phyloP scores from a whole-genome alignment of 2,113 vertebrate genomes.

The Gavialis gangeticus region DNA sequence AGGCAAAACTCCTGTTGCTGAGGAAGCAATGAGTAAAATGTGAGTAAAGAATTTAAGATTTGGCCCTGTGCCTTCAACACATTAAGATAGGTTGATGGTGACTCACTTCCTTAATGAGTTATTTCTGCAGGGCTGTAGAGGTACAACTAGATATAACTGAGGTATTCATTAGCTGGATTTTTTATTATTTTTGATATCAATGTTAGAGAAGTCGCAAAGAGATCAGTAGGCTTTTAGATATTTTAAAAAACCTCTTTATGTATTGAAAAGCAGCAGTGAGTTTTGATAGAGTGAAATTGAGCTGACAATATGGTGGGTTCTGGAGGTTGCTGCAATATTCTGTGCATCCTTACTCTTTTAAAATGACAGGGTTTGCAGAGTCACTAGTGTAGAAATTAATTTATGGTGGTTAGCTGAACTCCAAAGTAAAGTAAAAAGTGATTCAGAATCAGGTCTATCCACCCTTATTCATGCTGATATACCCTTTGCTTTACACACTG shows the following conservation, averaged over 20 bases:
- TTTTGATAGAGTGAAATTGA: not conserved
- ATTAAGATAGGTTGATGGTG: not conserved
- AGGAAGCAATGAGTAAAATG: not conserved
- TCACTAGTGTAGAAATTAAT: not conserved
- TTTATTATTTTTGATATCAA: not conserved
- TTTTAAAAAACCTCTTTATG: not conserved
- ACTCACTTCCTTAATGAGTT: conserved; percentile 9
- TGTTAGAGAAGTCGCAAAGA: not conserved
- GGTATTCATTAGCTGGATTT: not conserved
- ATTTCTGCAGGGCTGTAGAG: not conserved
- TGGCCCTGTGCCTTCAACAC: not conserved
- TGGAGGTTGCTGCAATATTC: not conserved
- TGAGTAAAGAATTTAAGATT: not conserved
- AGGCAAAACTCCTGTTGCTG: not conserved
- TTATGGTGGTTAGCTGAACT: not conserved
- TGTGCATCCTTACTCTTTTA: not conserved
- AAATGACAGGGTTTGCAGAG: not conserved
- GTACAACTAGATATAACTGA: not conserved
- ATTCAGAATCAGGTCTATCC: not conserved
- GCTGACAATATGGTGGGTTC: not conserved
- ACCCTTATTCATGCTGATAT: not conserved
- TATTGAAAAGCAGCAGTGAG: not conserved
- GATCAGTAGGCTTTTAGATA: not conserved
- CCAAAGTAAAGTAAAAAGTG: not conserved
- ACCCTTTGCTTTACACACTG: not conserved